A percentile compares a stretch with the other conserved stretches of the same genome.
phyloP scores from a whole-genome alignment of 2,113 vertebrate species.

The Aviceda subcristata region DNA sequence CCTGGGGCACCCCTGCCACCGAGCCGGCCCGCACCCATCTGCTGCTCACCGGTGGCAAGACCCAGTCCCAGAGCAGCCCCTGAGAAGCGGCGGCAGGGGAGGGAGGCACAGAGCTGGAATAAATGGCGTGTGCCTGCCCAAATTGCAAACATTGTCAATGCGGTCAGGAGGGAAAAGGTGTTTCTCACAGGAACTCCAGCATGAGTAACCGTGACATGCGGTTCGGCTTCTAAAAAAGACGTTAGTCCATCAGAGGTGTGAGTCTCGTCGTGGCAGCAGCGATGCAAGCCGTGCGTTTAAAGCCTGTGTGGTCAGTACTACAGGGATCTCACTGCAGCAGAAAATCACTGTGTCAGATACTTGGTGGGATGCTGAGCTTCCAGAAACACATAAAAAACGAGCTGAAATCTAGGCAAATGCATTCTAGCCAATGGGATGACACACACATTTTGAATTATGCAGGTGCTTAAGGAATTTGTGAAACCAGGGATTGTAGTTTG shows the following conservation, averaged over 20 bases:
- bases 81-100: neutral
- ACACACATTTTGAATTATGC: neutral
- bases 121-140: accelerated
- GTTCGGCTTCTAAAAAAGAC: neutral
- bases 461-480: neutral
- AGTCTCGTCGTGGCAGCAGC: neutral
- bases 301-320: neutral
- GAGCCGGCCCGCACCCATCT: accelerated
- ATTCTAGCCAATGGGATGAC: neutral
- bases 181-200: neutral
- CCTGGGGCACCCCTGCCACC: accelerated
- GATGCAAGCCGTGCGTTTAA: neutral
- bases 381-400: neutral
- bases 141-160: neutral
- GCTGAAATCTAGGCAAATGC: neutral
- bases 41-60: neutral
- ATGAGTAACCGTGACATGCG: accelerated
- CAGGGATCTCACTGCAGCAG: neutral
- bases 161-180: neutral
- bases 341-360: neutral
- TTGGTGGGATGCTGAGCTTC: neutral
- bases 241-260: neutral
- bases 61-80: neutral
- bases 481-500: neutral
- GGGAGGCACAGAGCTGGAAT: too few relatives aligned